Evolutionary conservation across 2,888 invertebrate species (phyloP).

Genomic region (Phyllotreta striolata): DNA sequence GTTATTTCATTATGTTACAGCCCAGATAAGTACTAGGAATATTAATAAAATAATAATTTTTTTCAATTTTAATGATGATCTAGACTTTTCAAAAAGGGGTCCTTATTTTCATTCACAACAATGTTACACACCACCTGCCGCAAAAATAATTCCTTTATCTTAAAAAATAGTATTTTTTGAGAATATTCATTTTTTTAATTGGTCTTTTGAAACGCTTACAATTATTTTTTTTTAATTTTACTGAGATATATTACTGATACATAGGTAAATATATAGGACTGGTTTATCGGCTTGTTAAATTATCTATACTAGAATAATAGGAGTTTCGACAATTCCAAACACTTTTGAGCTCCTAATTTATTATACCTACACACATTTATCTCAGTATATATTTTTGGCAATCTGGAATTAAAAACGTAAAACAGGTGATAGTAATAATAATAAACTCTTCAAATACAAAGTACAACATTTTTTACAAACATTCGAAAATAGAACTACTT

Average conservation of each 20-base stretch:
- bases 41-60: constrained; percentile 35
- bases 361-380: neutral
- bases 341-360: constrained; percentile 14
- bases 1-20: constrained; percentile 35
- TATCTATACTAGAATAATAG: constrained; percentile 15
- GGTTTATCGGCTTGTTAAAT: neutral
- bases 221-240: constrained; percentile 28
- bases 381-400: constrained; percentile 20
- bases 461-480: constrained; percentile 36
- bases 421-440: constrained; percentile 37
- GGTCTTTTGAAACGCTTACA: constrained; percentile 37
- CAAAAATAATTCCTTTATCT: constrained; percentile 31
- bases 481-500: constrained; percentile 34
- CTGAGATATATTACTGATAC: constrained; percentile 14
- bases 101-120: constrained; percentile 33
- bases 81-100: constrained; percentile 31
- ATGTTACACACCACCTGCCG: constrained; percentile 36
- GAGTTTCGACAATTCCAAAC: constrained; percentile 5
- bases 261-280: constrained; percentile 3
- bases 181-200: constrained; percentile 30
- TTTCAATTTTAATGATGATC: constrained; percentile 36
- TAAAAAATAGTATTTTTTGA: constrained; percentile 31
- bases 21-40: constrained; percentile 37
- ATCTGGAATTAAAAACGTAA: constrained; percentile 22
- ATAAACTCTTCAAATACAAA: constrained; percentile 38